phyloP scores from a whole-genome alignment of 2,113 vertebrate genomes.

The Platichthys stellatus region DNA sequence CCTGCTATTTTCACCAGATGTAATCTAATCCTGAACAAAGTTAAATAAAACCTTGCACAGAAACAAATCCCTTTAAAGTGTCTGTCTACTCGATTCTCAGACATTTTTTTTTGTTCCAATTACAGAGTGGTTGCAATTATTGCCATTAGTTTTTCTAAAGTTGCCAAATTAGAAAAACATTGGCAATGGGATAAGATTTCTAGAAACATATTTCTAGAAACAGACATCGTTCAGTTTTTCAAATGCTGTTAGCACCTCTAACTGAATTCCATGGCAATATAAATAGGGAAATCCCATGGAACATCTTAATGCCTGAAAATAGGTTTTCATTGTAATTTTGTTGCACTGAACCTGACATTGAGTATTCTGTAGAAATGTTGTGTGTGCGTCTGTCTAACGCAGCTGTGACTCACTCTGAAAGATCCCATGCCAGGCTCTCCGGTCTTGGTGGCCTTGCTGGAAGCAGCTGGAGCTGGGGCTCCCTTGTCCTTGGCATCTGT shows the following conservation, averaged over 20 bases:
- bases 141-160: no score
- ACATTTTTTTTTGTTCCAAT: not conserved
- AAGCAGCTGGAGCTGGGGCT: slow-evolving; percentile 74
- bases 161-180: not conserved
- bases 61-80: not conserved
- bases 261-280: not conserved
- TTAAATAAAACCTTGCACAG: not conserved
- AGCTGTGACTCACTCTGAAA: slow-evolving; percentile 87
- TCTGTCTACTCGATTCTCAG: no score
- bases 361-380: not conserved
- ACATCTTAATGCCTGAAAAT: not conserved
- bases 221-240: no score
- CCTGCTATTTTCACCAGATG: no score
- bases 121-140: no score
- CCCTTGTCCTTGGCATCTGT: slow-evolving; percentile 88
- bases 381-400: not conserved
- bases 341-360: not conserved
- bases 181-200: no score
- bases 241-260: no score
- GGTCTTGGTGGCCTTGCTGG: slow-evolving; percentile 84
- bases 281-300: not conserved
- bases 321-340: not conserved
- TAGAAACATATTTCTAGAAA: no score
- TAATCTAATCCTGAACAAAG: not conserved
- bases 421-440: slow-evolving; percentile 84